phyloP scores from a whole-genome alignment of 2,888 invertebrate genomes.

The Archips xylosteana region DNA sequence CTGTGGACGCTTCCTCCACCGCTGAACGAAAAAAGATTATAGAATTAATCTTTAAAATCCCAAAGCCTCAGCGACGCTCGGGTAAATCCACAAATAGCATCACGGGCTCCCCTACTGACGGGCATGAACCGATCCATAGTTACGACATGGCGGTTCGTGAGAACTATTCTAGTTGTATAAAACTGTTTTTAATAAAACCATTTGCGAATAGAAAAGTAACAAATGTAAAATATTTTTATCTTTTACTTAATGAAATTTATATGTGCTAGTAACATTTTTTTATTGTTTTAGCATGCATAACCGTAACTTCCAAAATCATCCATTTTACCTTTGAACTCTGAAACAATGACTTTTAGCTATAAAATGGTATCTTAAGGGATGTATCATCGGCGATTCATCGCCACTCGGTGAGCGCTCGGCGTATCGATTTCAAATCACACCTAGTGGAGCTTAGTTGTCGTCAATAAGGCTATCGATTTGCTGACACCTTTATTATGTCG shows the following conservation, averaged over 20 bases:
- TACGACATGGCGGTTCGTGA: conserved; percentile 5
- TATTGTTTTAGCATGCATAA: conserved; percentile 48
- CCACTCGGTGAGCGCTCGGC: conserved; percentile 59
- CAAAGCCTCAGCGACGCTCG: too few species aligned
- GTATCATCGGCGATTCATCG: conserved; percentile 64
- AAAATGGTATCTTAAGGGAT: conserved; percentile 77
- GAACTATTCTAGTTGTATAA: conserved; percentile 18
- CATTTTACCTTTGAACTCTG: conserved; percentile 36
- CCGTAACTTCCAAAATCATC: conserved; percentile 33
- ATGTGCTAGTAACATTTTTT: conserved; percentile 40
- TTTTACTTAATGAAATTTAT: conserved; percentile 39
- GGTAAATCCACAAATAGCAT: too few species aligned
- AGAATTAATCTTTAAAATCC: too few species aligned
- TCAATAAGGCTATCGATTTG: conserved; percentile 82
- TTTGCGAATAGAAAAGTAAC: conserved; percentile 13
- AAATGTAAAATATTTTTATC: conserved; percentile 22
- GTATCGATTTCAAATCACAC: conserved; percentile 81
- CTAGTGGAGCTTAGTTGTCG: conserved; percentile 83
- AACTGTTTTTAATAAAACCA: conserved; percentile 1
- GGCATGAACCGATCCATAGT: not conserved
- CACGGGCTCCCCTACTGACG: not conserved
- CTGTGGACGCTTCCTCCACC: too few species aligned
- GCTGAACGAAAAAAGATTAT: too few species aligned
- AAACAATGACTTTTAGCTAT: conserved; percentile 60
- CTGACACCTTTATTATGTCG: conserved; percentile 81